Base-by-base conservation (phyloP, 2,797 vertebrate species). In the Crocodylus rhombifer region DNA sequence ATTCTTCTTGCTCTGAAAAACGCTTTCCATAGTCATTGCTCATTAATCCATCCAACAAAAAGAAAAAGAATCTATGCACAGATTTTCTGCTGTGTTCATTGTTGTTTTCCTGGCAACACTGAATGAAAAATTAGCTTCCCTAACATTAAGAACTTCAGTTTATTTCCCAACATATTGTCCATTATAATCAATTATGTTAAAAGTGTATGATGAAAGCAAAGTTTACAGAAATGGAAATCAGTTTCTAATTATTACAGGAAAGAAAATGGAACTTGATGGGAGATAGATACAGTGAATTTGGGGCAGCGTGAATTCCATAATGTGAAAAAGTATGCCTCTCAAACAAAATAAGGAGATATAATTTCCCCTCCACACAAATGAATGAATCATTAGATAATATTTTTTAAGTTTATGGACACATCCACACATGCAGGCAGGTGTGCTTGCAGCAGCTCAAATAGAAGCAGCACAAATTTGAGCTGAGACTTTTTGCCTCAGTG, bases 41-140 rank as follows among this genome's bases (percentile, higher is more conserved):
- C 91, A 95, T 92, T 91, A 93, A 95, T 89, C 23, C 25, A 13
- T 25, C 21, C 36, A 73, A 73, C 3, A 10, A 75, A 85, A 79
- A 11, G 86, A 82, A 88, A 93, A 62, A n/a, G 82, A 12, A 91
- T 42, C 36, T 82, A 82, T 2, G 1, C 26, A 83, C 87, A 77
- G 77, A 91, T 88, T 88, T 95, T 82, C 65, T 83, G 84, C 82
- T 86, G 82, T 80, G 80, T 57, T 93, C 26, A 82, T 86, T 36
- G 33, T 69, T 51, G 69, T 26, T 58, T 86, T 58, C 36, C 2
- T 69, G 77, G 77, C 36, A 87, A 83, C 79, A 64, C 0, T 28
- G 4, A 91, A 21, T 73, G 77, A 84, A 93, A 84, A 60, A 76
- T 5, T 2, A 92, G 82, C 65, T 58, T 77, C 26, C 88, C 82